These are phyloP conservation scores for Rhyzopertha dominica DNA, from an alignment of 1,140 invertebrate genomes.

Conservation along the genomic window DNA sequence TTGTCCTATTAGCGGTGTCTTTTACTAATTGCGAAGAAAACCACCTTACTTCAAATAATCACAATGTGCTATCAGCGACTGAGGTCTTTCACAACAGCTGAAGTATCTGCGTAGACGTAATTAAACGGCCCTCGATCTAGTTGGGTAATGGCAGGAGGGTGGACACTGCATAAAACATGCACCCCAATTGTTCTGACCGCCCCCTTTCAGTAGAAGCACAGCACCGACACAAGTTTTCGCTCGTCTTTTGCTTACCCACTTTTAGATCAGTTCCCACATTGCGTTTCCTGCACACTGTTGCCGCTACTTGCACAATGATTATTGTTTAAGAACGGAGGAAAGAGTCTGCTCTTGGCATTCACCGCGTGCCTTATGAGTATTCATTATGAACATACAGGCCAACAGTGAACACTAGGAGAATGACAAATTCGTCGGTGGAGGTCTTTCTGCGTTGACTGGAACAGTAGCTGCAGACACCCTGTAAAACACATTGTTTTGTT, in stretches of 20 bases:
- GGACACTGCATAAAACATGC: slow-evolving; percentile 29
- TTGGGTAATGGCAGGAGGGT: slow-evolving; percentile 15
- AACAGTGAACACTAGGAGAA: slow-evolving; percentile 85
- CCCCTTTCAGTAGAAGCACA: slow-evolving; percentile 6
- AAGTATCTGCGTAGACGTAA: slow-evolving; percentile 14
- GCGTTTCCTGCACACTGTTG: slow-evolving; percentile 14
- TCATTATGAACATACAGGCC: slow-evolving; percentile 73
- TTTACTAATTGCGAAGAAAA: too few relatives aligned
- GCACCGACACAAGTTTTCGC: slow-evolving; percentile 1
- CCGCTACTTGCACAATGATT: slow-evolving; percentile 10
- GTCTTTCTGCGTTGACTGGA: too few relatives aligned
- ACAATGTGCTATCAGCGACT: too few relatives aligned
- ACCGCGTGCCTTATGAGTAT: slow-evolving; percentile 91
- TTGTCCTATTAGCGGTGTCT: too few relatives aligned
- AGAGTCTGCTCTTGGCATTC: slow-evolving; percentile 90
- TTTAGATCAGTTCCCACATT: slow-evolving; percentile 16
- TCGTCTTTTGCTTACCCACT: slow-evolving; percentile 16
- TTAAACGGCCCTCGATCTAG: slow-evolving; percentile 17
- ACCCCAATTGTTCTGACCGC: slow-evolving; percentile 23
- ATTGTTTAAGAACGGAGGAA: slow-evolving; percentile 43
- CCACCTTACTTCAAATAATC: too few relatives aligned
- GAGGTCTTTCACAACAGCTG: background rate
- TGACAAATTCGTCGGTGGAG: slow-evolving; percentile 46
- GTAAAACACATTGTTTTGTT: too few relatives aligned
- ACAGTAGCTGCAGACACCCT: too few relatives aligned